A percentile compares a stretch with the other conserved stretches of the same genome.
These are phyloP conservation scores for Calliphora vicina DNA, from an alignment of 1,140 invertebrate species.

Conservation along the genomic window DNA sequence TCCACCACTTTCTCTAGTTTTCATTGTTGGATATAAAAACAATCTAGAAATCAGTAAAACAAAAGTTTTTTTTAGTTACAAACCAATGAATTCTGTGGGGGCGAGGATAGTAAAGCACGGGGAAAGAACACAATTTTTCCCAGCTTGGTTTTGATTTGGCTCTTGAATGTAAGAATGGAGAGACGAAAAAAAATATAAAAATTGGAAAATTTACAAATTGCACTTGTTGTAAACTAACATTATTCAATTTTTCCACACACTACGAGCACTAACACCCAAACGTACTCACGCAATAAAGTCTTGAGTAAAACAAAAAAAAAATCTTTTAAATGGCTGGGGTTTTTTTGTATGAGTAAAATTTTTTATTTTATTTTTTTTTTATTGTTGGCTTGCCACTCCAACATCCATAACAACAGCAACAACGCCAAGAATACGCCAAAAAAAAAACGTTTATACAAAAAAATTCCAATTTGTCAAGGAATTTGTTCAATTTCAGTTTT, in stretches of 20 bases:
- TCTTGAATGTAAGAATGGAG: not conserved
- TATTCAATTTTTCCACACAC: constrained; percentile 26
- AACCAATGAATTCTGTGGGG: not conserved
- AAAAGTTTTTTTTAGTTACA: constrained; percentile 3
- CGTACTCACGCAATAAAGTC: not conserved
- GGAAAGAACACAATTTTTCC: not conserved
- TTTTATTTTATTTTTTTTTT: not conserved
- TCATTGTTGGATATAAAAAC: not conserved
- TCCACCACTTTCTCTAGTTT: not conserved
- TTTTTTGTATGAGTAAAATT: not conserved
- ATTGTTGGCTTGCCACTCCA: constrained; percentile 1
- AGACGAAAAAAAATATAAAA: constrained; percentile 11
- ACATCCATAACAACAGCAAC: constrained; percentile 4
- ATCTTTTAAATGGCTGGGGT: constrained; percentile 4
- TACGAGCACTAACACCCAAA: not conserved
- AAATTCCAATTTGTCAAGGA: constrained; percentile 32
- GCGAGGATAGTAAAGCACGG: not conserved
- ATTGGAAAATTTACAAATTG: constrained; percentile 29
- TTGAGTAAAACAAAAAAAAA: not conserved
- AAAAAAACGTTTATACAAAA: not conserved
- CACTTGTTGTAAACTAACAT: constrained; percentile 35
- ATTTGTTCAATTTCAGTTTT: constrained; percentile 34
- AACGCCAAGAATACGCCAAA: not conserved
- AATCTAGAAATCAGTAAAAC: constrained; percentile 6
- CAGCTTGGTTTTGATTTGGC: not conserved